Percentiles rank a stretch among this genome's conserved stretches.
phyloP scores from a whole-genome alignment of 1,140 invertebrate species.

The Penaeus vannamei region DNA sequence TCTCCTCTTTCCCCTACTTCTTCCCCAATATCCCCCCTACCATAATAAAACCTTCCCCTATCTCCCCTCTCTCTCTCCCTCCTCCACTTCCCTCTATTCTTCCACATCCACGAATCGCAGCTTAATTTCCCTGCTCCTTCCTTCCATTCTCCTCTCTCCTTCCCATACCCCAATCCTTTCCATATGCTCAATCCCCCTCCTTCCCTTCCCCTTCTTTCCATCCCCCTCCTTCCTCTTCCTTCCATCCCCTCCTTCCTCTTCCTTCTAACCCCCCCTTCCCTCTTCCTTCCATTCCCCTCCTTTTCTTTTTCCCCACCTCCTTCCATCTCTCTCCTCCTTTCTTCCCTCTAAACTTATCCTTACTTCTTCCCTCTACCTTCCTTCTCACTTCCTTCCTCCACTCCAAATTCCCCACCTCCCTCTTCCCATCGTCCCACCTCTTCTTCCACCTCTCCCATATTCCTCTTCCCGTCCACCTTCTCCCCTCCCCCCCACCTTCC shows the following conservation, averaged over 20 bases:
- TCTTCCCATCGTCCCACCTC: too few relatives aligned
- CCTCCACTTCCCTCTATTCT: not conserved
- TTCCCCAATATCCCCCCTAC: too few relatives aligned
- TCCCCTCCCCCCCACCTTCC: too few relatives aligned
- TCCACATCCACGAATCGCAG: not conserved
- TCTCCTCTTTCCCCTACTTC: too few relatives aligned
- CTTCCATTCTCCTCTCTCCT: conserved; percentile 14
- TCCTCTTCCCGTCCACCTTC: too few relatives aligned
- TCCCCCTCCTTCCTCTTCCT: not conserved
- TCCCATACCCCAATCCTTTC: not conserved
- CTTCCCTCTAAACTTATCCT: not conserved
- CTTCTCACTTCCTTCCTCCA: too few relatives aligned
- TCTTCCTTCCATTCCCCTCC: not conserved
- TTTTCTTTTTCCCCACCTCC: not conserved
- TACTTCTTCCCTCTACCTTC: not conserved
- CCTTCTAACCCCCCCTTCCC: not conserved
- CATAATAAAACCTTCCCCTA: too few relatives aligned
- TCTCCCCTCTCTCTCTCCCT: conserved; percentile 3
- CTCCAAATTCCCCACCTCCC: not conserved
- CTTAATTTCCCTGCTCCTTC: not conserved
- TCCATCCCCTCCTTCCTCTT: not conserved
- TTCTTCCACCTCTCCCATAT: too few relatives aligned
- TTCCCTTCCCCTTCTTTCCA: not conserved
- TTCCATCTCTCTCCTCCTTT: not conserved
- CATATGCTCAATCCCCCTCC: not conserved